These are phyloP conservation scores for Orius insidiosus DNA, from an alignment of 1,140 invertebrate species.

Conservation along the genomic window DNA sequence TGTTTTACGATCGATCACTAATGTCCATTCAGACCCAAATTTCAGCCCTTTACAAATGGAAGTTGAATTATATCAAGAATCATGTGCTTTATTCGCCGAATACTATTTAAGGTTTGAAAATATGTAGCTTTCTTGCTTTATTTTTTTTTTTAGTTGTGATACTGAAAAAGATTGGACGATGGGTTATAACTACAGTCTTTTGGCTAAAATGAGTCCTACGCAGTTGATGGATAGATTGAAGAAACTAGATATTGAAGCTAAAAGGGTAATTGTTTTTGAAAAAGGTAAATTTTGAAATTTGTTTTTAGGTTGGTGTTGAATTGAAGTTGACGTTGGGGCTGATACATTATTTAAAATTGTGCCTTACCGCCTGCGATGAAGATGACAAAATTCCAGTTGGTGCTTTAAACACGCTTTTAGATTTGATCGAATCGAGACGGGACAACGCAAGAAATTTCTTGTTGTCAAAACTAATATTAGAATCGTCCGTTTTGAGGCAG, in stretches of 20 bases:
- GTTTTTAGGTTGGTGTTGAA: slow-evolving; percentile 15
- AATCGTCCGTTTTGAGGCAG: slow-evolving; percentile 33
- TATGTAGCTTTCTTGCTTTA: too few species aligned
- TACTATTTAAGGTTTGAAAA: slow-evolving; percentile 38
- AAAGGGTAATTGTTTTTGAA: slow-evolving; percentile 13
- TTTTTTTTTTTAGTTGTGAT: slow-evolving; percentile 19
- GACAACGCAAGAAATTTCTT: slow-evolving; percentile 3
- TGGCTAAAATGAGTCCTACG: slow-evolving; percentile 31
- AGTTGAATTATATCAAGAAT: slow-evolving; percentile 35
- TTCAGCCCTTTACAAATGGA: slow-evolving; percentile 4
- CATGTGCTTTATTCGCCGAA: slow-evolving; percentile 42
- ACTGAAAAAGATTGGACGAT: slow-evolving; percentile 33
- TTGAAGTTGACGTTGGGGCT: slow-evolving; percentile 26
- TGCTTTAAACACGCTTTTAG: slow-evolving; percentile 12
- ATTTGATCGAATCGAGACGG: slow-evolving; percentile 7
- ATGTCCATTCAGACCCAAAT: slow-evolving; percentile 18
- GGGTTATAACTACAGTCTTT: slow-evolving; percentile 40
- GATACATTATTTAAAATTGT: slow-evolving; percentile 31
- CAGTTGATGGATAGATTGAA: slow-evolving; percentile 30
- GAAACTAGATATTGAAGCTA: slow-evolving; percentile 23
- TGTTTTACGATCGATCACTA: slow-evolving; percentile 29
- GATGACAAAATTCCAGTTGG: slow-evolving; percentile 15
- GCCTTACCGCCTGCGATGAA: slow-evolving; percentile 21
- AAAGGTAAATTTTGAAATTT: not conserved
- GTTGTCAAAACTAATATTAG: slow-evolving; percentile 31